These are phyloP conservation scores for Cephalotes varians DNA, from an alignment of 2,888 invertebrate genomes.

Conservation along the genomic window DNA sequence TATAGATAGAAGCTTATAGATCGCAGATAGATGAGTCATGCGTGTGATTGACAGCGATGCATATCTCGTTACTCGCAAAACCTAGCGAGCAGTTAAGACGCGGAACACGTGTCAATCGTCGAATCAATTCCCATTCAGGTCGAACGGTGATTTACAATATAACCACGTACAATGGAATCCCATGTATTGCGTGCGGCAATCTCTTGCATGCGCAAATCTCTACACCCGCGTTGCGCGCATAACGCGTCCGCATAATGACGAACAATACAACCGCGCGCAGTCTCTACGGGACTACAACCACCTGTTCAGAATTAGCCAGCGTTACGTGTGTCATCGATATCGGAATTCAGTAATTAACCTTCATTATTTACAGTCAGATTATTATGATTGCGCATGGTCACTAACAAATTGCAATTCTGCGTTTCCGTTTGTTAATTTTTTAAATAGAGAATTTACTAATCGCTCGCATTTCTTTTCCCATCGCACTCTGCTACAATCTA, in stretches of 20 bases:
- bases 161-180: slow-evolving; percentile 48
- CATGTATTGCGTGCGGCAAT: slow-evolving; percentile 36
- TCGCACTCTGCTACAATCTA: not conserved
- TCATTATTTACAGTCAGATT: slow-evolving; percentile 14
- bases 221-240: slow-evolving; percentile 19
- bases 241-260: slow-evolving; percentile 31
- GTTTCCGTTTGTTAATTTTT: not conserved
- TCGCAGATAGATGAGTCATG: not conserved
- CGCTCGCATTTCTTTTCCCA: not conserved
- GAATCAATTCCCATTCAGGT: slow-evolving; percentile 32
- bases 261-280: not conserved
- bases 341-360: slow-evolving; percentile 63
- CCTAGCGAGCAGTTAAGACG: slow-evolving; percentile 22
- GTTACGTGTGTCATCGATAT: slow-evolving; percentile 46
- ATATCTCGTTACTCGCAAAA: slow-evolving; percentile 7
- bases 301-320: slow-evolving; percentile 69
- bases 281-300: slow-evolving; percentile 62
- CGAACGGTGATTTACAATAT: slow-evolving; percentile 10
- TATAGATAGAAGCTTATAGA: no score
- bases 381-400: not conserved
- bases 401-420: not conserved
- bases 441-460: not conserved
- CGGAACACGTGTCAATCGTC: slow-evolving; percentile 10
- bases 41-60: not conserved
- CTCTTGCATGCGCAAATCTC: slow-evolving; percentile 30